These are phyloP conservation scores for Nomia melanderi DNA, from an alignment of 1,140 invertebrate species.

Conservation along the genomic window DNA sequence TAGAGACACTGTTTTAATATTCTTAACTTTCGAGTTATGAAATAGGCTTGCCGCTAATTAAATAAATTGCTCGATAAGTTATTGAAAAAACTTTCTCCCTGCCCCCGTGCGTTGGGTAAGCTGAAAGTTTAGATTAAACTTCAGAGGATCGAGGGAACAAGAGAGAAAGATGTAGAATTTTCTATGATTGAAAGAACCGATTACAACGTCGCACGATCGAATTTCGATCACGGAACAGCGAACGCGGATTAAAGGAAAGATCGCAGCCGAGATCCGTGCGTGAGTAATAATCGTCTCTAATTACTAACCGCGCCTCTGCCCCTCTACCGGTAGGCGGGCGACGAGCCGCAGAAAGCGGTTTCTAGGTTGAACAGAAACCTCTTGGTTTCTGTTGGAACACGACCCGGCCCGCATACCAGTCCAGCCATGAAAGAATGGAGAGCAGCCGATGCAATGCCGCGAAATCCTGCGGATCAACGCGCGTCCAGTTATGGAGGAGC, in stretches of 20 bases:
- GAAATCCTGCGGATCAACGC: conserved; percentile 25
- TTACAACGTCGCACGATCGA: neutral
- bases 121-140: no score
- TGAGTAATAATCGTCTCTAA: conserved; percentile 70
- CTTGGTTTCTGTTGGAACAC: conserved; percentile 70
- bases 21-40: no score
- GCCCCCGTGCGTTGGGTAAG: no score
- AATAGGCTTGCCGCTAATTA: no score
- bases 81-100: no score
- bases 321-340: neutral
- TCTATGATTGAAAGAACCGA: no score
- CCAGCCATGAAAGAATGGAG: conserved; percentile 77
- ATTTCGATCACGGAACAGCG: neutral
- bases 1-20: no score
- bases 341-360: conserved; percentile 71
- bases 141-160: no score
- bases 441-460: conserved; percentile 51
- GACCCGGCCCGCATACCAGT: conserved; percentile 72
- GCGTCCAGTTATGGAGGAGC: neutral
- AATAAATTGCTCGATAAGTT: no score
- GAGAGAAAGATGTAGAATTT: no score
- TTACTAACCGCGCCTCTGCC: conserved; percentile 53
- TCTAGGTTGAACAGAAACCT: conserved; percentile 76
- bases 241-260: conserved; percentile 1
- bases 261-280: conserved; percentile 57